phyloP scores from a whole-genome alignment of 1,140 invertebrate species.

The Papilio xuthus region DNA sequence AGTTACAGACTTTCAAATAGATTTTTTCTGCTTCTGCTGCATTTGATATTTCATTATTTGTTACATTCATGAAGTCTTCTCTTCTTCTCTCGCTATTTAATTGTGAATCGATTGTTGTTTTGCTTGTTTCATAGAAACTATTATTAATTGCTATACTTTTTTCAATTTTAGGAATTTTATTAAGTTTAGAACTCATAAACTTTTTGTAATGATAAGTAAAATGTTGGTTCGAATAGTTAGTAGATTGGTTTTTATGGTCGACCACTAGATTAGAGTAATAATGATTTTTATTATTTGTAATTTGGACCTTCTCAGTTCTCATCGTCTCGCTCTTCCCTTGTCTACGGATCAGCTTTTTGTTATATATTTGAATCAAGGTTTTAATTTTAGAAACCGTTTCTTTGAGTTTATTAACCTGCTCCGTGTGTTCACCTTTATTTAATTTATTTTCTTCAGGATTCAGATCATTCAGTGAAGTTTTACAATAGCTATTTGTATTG shows the following conservation, averaged over 20 bases:
- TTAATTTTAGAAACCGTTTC: constrained; percentile 56
- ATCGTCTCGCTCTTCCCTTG: neutral
- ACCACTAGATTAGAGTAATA: neutral
- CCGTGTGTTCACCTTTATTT: neutral
- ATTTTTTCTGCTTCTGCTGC: constrained; percentile 2
- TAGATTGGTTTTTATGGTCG: neutral
- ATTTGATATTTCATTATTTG: constrained; percentile 1
- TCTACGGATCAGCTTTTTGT: constrained; percentile 28
- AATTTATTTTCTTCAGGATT: constrained; percentile 23
- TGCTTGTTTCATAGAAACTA: neutral
- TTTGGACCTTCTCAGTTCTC: neutral
- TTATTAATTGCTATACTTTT: neutral
- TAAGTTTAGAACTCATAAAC: constrained; percentile 6
- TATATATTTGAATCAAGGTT: constrained; percentile 44
- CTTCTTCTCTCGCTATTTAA: neutral
- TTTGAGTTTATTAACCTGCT: constrained; percentile 39
- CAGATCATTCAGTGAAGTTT: neutral
- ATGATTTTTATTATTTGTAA: neutral
- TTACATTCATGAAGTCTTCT: neutral
- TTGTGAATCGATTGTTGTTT: neutral
- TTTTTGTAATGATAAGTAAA: neutral
- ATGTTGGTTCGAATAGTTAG: neutral
- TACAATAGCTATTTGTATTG: constrained; percentile 41
- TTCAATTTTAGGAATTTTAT: neutral
- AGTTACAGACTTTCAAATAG: constrained; percentile 12